These are phyloP conservation scores for Colletes latitarsis DNA, from an alignment of 1,140 invertebrate species.

Conservation along the genomic window DNA sequence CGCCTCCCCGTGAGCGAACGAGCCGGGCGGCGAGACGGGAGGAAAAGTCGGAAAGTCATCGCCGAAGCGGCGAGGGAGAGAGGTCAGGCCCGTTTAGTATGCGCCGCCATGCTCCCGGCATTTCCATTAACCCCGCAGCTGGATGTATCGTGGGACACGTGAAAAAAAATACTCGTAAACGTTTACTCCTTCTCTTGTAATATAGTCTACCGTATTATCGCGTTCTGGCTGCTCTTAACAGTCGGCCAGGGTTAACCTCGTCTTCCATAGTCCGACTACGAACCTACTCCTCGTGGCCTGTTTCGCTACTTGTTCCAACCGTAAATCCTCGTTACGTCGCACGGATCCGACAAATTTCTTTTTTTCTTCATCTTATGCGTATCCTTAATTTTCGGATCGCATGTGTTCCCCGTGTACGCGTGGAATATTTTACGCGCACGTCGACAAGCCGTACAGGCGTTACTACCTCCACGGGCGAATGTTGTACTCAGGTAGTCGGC, in stretches of 20 bases:
- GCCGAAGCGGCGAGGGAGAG: neutral
- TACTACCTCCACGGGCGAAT: neutral
- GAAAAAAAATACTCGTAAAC: slow-evolving; percentile 23
- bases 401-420: neutral
- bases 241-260: neutral
- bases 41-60: slow-evolving; percentile 58
- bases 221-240: slow-evolving; percentile 1
- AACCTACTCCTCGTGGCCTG: neutral
- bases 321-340: too few species aligned
- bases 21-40: neutral
- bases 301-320: too few species aligned
- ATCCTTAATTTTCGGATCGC: too few species aligned
- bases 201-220: slow-evolving; percentile 12
- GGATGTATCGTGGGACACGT: slow-evolving; percentile 36
- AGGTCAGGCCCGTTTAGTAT: slow-evolving; percentile 40
- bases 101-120: slow-evolving; percentile 40
- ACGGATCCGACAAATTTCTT: too few species aligned
- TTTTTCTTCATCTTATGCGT: too few species aligned
- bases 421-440: neutral
- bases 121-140: slow-evolving; percentile 41
- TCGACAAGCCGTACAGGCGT: neutral
- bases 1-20: too few species aligned
- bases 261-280: slow-evolving; percentile 1
- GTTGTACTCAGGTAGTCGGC: neutral
- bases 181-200: neutral